These are phyloP conservation scores for Erpetoichthys calabaricus DNA, from an alignment of 2,797 vertebrate genomes.

Conservation along the genomic window DNA sequence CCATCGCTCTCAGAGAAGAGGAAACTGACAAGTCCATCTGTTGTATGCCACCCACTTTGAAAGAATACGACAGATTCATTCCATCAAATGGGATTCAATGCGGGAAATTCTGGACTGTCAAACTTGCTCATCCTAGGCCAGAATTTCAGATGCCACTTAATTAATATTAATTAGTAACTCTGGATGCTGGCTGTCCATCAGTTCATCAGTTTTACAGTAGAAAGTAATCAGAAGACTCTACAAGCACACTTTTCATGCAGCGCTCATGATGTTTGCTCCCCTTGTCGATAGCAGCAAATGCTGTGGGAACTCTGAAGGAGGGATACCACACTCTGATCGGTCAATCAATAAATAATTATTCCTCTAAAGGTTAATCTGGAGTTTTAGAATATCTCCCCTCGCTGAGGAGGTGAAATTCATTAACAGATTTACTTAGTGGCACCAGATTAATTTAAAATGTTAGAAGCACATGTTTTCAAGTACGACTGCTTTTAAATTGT, in stretches of 20 bases:
- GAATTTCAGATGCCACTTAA: conserved; percentile 48
- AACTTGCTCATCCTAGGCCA: conserved; percentile 50
- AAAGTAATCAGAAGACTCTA: conserved; percentile 48
- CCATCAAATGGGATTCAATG: conserved; percentile 39
- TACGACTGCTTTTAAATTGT: no score
- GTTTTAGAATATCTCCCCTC: no score
- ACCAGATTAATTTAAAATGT: no score
- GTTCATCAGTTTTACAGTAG: conserved; percentile 38
- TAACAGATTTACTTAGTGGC: no score
- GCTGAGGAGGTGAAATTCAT: no score
- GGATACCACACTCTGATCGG: conserved; percentile 22
- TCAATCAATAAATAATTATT: conserved; percentile 53
- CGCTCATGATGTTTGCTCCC: conserved; percentile 44
- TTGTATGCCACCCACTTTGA: no score
- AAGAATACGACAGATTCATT: conserved; percentile 27
- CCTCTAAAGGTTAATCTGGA: conserved; percentile 14
- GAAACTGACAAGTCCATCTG: no score
- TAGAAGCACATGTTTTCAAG: no score
- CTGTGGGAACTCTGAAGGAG: no score
- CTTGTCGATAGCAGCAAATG: neutral
- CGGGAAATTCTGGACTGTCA: conserved; percentile 45
- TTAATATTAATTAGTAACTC: conserved; percentile 66
- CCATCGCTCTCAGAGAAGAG: no score
- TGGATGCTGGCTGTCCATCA: conserved; percentile 51
- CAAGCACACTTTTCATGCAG: conserved; percentile 48